A percentile compares a stretch with the other conserved stretches of the same genome.
Evolutionary conservation across 2,888 invertebrate genomes (phyloP).

Genomic region (Ornithoptera alexandrae): DNA sequence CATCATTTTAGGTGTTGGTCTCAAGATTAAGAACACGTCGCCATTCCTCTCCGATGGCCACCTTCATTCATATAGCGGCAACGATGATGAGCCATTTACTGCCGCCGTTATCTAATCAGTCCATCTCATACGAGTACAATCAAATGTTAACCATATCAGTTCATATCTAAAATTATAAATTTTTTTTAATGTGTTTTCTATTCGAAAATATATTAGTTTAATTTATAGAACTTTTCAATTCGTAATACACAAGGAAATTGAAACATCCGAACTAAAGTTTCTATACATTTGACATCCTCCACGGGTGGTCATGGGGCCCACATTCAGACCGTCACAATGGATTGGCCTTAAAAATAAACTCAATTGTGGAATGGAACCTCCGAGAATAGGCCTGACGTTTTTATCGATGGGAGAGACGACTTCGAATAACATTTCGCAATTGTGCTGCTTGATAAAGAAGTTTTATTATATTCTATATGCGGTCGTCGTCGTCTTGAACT

Average conservation of each 20-base stretch:
- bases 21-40: too few species aligned
- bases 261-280: slow-evolving; percentile 32
- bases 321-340: slow-evolving; percentile 39
- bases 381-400: slow-evolving; percentile 28
- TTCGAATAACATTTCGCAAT: slow-evolving; percentile 26
- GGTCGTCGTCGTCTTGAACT: slow-evolving; percentile 10
- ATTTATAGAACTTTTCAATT: background rate
- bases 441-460: slow-evolving; percentile 18
- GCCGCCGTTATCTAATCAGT: too few species aligned
- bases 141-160: too few species aligned
- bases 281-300: slow-evolving; percentile 34
- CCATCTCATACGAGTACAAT: too few species aligned
- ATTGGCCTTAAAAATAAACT: slow-evolving; percentile 41
- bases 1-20: too few species aligned
- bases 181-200: too few species aligned
- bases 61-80: too few species aligned
- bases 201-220: too few species aligned
- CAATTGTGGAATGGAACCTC: slow-evolving; percentile 32
- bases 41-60: too few species aligned
- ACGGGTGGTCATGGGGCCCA: slow-evolving; percentile 43
- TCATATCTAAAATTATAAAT: too few species aligned
- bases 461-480: slow-evolving; percentile 17
- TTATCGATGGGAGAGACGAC: slow-evolving; percentile 28
- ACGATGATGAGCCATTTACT: too few species aligned
- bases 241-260: slow-evolving; percentile 24